Conservation (phyloP, 2,797 vertebrate genomes). For the Coendou prehensilis region DNA sequence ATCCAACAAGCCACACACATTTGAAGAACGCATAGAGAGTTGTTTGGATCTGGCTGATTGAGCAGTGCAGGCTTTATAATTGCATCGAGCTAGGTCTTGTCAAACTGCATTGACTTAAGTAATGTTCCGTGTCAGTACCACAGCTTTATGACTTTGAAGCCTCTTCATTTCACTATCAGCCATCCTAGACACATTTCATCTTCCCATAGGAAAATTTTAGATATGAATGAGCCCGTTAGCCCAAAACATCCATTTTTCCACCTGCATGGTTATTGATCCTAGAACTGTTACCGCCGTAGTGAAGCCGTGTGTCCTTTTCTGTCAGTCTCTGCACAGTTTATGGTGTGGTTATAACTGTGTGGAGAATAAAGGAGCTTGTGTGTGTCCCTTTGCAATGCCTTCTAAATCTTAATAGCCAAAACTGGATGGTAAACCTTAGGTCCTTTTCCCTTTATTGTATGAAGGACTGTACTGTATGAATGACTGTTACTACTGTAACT, state of each 20-base stretch:
- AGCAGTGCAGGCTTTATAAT: constrained; percentile 34
- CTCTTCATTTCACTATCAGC: background rate
- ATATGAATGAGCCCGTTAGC: background rate
- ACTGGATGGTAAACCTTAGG: background rate
- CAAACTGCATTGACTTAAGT: constrained; percentile 5
- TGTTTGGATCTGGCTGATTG: constrained; percentile 22
- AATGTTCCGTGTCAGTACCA: background rate
- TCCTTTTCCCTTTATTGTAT: background rate
- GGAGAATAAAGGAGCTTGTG: background rate
- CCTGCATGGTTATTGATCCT: background rate
- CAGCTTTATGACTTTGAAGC: background rate
- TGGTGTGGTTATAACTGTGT: background rate
- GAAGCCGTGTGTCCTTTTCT: background rate
- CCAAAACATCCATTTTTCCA: constrained; percentile 28
- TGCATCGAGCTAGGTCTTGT: constrained; percentile 15
- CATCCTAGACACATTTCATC: constrained; percentile 48
- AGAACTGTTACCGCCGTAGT: background rate
- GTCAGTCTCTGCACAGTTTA: background rate
- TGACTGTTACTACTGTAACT: background rate
- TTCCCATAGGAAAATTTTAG: constrained; percentile 38
- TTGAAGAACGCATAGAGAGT: constrained; percentile 8
- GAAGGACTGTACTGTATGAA: background rate
- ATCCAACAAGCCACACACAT: background rate
- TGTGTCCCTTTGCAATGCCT: background rate
- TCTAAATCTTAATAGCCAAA: background rate